phyloP scores from a whole-genome alignment of 92 coral and sea anemone species.

The Epizoanthus fatuus region DNA sequence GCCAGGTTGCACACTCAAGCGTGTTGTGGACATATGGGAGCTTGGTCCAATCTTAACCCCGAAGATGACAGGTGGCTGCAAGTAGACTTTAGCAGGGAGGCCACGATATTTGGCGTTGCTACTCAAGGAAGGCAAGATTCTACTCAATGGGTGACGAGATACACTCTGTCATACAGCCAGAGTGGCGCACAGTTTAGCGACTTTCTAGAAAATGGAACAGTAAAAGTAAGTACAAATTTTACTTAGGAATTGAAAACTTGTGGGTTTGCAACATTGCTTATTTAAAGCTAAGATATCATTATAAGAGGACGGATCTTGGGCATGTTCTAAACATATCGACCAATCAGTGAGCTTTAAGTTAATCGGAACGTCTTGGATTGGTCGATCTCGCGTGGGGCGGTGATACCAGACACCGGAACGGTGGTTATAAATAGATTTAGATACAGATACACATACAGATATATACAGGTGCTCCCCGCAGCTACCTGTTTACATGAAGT shows the following conservation, averaged over 20 bases:
- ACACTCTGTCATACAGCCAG: background rate
- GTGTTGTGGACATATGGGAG: background rate
- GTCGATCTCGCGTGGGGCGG: too few relatives aligned
- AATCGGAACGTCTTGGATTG: too few relatives aligned
- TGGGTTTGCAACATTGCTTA: background rate
- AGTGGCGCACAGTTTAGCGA: background rate
- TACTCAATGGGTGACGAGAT: background rate
- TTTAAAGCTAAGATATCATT: too few relatives aligned
- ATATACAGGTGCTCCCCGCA: too few relatives aligned
- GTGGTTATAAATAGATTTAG: too few relatives aligned
- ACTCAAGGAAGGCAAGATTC: background rate
- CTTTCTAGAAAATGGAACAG: background rate
- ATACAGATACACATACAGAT: too few relatives aligned
- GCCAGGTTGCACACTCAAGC: slow-evolving; percentile 2
- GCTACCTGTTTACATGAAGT: too few relatives aligned
- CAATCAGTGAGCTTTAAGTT: too few relatives aligned
- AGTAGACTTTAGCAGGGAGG: background rate
- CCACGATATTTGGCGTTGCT: background rate
- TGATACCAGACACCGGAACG: too few relatives aligned
- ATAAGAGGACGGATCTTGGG: too few relatives aligned
- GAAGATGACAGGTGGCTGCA: background rate
- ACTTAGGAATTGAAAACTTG: background rate
- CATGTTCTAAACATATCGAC: too few relatives aligned
- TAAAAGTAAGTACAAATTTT: background rate
- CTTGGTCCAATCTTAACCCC: background rate